Evolutionary conservation across 2,113 vertebrate genomes (phyloP), one percentile per base, ranked within the genome.

Genomic region (Piliocolobus tephrosceles): DNA sequence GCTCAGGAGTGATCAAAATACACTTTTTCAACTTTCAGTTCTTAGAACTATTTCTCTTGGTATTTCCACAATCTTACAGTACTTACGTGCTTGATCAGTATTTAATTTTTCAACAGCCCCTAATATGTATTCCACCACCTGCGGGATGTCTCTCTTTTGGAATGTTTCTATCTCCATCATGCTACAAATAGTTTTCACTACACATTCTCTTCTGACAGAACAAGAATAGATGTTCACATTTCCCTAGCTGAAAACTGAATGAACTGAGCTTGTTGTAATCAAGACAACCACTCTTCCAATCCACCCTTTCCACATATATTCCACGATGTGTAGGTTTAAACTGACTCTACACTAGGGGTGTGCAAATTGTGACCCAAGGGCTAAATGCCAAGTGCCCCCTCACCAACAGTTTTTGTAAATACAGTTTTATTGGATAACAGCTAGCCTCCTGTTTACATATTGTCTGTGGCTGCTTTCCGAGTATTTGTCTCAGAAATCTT

Each of bases 211-310:
- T 87, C 76, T 73, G 58, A 45, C 45, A 32, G 25, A 94, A 80
- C 50, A 84, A 64, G 38, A 88, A 96, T 18, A 88, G 43, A 93
- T 40, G 30, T 40, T 88, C 66, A 78, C n/a, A 90, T 40, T 35
- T 79, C 78, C 45, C 76, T 75, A 80, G 68, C 47, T 92, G 30
- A 57, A 94, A 95, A 92, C 23, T 57, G 95, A 93, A 30, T 58
- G 66, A 97, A 94, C 22, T n/a, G 30, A 92, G 23, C 20, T 52
- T 97, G 8, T 52, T 97, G 8, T 14, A 82, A 68, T 79, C 84
- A 81, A 87, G 75, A 94, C 1, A 76, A 50, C 43, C 84, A 35
- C 43, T 78, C 55, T 96, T 93, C 72, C 30, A 61, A 70, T 18
- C 16, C 57, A 52, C 38, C 80, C 61, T 45, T 80, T 70, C 66